Base-by-base conservation (phyloP, 2,113 vertebrate species). In the Conger conger region DNA sequence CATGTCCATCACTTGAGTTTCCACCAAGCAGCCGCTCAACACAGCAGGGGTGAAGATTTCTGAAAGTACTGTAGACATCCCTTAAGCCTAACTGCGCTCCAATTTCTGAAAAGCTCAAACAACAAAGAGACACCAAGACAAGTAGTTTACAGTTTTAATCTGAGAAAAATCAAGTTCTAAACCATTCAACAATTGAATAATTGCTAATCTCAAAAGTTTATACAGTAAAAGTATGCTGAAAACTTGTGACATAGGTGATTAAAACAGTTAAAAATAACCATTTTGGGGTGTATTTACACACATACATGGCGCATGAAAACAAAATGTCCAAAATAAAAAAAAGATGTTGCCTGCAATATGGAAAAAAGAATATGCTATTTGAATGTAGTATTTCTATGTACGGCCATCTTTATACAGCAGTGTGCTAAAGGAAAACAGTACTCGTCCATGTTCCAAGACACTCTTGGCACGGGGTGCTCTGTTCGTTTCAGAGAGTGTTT, bases 1-100 rank as follows among this genome's bases (percentile, higher is more conserved):
- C 73, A 82, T 23, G 63, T 82, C 37, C 73, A 27, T 87, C 78
- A 63, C 9, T 54, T 63, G 80, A 79, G 80, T 23, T 15, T 73
- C 4, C n/a, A 11, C 68, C 68, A 73, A 11, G 1, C 68, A 2
- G 27, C n/a, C n/a, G n/a, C 68, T 73, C 7, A 73, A 73, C 60
- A 20, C n/a, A 30, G 68, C 5, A 30, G 68, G 68, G 13, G n/a
- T 17, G 9, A 11, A 68, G 9, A n/a, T 13, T 68, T 63, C 68
- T 73, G 68, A 73, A 23, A 73, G 76, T 5, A 78, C 33, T 38
- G 68, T 33, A 73, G n/a, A n/a, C 30, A 33, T 13, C 9, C 68
- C 68, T 73, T 11, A 73, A 27, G 13, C 18, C 8, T n/a, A n/a
- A n/a, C n/a, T 11, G 23, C 9, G 9, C 33, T 30, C 68, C n/a